Conservation (phyloP, 2,113 vertebrate genomes). For the Montifringilla adamsi region DNA sequence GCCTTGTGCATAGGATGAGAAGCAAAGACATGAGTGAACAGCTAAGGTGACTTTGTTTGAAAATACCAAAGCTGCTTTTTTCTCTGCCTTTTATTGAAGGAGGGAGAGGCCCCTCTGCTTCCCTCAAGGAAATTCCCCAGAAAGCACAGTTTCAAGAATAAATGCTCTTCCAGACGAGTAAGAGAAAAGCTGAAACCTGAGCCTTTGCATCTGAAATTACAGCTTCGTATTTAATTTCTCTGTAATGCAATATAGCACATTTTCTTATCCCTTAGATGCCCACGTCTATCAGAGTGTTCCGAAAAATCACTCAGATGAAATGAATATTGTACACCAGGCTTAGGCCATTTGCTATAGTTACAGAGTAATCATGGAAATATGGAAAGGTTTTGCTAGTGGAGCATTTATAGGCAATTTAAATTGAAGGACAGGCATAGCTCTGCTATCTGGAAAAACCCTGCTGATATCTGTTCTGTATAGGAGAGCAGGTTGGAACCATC, state of each 20-base stretch:
- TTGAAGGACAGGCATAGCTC: neutral
- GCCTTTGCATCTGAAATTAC: neutral
- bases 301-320: neutral
- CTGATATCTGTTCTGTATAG: neutral
- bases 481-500: neutral
- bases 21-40: neutral
- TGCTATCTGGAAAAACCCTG: neutral
- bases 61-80: neutral
- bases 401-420: neutral
- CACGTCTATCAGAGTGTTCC: neutral
- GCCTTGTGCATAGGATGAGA: neutral
- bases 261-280: neutral
- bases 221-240: neutral
- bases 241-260: neutral
- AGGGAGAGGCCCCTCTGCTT: neutral
- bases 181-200: neutral
- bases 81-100: neutral
- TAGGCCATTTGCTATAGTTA: neutral
- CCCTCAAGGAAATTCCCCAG: neutral
- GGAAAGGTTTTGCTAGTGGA: neutral
- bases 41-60: neutral
- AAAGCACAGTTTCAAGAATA: neutral
- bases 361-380: neutral
- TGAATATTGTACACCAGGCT: neutral
- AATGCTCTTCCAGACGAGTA: neutral